These are phyloP conservation scores for Euwallacea similis DNA, from an alignment of 1,140 invertebrate genomes.

Conservation along the genomic window DNA sequence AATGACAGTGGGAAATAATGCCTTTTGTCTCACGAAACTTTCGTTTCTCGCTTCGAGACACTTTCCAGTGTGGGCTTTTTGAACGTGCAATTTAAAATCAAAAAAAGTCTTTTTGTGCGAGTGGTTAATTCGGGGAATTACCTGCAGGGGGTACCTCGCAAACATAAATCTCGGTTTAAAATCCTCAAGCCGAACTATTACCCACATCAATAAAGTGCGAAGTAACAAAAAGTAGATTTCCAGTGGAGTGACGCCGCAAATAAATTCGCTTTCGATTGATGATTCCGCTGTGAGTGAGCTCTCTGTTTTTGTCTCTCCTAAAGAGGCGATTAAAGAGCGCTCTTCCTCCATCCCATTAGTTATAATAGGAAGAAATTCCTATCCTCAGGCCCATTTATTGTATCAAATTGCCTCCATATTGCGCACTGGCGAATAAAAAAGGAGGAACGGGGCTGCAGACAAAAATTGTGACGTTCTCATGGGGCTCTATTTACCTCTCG, in stretches of 20 bases:
- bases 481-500: constrained; percentile 26
- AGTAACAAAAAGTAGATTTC: constrained; percentile 27
- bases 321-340: too few relatives aligned
- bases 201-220: constrained; percentile 25
- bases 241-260: constrained; percentile 20
- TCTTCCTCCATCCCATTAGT: too few relatives aligned
- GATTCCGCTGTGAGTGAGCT: constrained; percentile 9
- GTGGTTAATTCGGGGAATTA: not conserved
- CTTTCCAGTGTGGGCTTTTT: constrained; percentile 8
- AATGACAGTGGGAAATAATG: constrained; percentile 27
- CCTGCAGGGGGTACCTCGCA: not conserved
- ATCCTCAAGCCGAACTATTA: constrained; percentile 25
- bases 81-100: not conserved
- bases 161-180: constrained; percentile 21
- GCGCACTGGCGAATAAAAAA: too few relatives aligned
- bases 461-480: constrained; percentile 18
- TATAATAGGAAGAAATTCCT: too few relatives aligned
- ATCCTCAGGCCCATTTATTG: too few relatives aligned
- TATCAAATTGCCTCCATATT: too few relatives aligned
- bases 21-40: constrained; percentile 22
- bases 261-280: constrained; percentile 22
- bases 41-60: constrained; percentile 4
- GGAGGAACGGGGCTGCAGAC: too few relatives aligned
- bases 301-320: not conserved
- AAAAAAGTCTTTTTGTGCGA: not conserved